These are phyloP conservation scores for Eupithecia insigniata DNA, from an alignment of 2,888 invertebrate genomes.

Conservation along the genomic window DNA sequence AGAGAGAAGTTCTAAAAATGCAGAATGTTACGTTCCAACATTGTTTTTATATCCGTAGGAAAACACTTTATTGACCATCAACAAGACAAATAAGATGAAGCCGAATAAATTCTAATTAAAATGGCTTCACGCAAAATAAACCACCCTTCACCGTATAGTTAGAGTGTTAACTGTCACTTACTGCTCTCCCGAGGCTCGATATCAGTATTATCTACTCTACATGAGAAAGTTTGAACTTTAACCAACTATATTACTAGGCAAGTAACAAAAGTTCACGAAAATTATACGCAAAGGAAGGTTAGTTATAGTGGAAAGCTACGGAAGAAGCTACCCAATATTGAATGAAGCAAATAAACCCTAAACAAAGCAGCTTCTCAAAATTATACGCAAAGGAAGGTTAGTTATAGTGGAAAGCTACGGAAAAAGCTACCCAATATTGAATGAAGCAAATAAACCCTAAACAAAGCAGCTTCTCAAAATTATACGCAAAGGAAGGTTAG, in stretches of 20 bases:
- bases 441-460: no score
- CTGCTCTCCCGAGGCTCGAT: neutral
- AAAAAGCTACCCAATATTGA: no score
- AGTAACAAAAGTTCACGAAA: neutral
- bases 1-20: slow-evolving; percentile 10
- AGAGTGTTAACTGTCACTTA: neutral
- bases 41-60: neutral
- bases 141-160: neutral
- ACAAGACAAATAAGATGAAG: slow-evolving; percentile 46
- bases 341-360: slow-evolving; percentile 22
- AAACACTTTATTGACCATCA: slow-evolving; percentile 39
- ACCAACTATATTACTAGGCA: neutral
- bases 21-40: neutral
- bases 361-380: slow-evolving; percentile 38
- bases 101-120: slow-evolving; percentile 40
- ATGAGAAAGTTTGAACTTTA: neutral
- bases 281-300: no score
- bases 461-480: no score
- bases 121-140: slow-evolving; percentile 44
- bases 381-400: slow-evolving; percentile 59
- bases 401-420: no score
- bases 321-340: slow-evolving; percentile 8
- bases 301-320: neutral
- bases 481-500: no score
- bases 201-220: neutral